phyloP scores from a whole-genome alignment of 2,888 invertebrate genomes.

The Octonoba sinensis region DNA sequence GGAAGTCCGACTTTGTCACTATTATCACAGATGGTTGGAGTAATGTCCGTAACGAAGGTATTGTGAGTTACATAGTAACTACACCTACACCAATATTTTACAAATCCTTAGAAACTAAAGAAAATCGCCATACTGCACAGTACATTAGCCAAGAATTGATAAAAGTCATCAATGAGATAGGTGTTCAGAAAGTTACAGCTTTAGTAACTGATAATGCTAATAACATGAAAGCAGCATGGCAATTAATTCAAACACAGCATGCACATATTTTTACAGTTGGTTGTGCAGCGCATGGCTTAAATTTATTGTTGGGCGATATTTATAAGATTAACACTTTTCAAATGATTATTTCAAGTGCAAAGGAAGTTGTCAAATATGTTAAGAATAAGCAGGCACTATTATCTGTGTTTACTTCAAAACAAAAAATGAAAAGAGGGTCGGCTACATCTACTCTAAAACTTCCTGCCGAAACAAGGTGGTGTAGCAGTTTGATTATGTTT shows the following conservation, averaged over 20 bases:
- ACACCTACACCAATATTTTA: not conserved
- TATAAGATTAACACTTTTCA: conserved; percentile 1
- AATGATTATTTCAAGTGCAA: not conserved
- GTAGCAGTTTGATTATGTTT: too few species aligned
- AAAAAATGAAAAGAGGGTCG: too few species aligned
- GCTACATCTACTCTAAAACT: too few species aligned
- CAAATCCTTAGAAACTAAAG: conserved; percentile 3
- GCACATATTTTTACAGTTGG: too few species aligned
- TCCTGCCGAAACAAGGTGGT: not conserved
- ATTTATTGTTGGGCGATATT: not conserved
- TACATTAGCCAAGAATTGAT: not conserved
- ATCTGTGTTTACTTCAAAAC: too few species aligned
- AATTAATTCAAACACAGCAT: not conserved
- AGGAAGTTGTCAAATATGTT: not conserved
- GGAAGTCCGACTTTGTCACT: not conserved
- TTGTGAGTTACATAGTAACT: not conserved
- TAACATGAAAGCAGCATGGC: not conserved
- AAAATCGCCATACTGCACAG: not conserved
- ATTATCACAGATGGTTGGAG: conserved; percentile 7
- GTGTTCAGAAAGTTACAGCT: not conserved
- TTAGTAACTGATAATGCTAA: conserved; percentile 11
- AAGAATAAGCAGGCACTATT: too few species aligned
- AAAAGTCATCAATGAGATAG: not conserved
- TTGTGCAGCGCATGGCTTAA: not conserved
- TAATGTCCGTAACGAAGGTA: conserved; percentile 11